Percentiles rank a stretch among this genome's conserved stretches.
phyloP scores from a whole-genome alignment of 2,113 vertebrate genomes.

The Pterocles orientalis region DNA sequence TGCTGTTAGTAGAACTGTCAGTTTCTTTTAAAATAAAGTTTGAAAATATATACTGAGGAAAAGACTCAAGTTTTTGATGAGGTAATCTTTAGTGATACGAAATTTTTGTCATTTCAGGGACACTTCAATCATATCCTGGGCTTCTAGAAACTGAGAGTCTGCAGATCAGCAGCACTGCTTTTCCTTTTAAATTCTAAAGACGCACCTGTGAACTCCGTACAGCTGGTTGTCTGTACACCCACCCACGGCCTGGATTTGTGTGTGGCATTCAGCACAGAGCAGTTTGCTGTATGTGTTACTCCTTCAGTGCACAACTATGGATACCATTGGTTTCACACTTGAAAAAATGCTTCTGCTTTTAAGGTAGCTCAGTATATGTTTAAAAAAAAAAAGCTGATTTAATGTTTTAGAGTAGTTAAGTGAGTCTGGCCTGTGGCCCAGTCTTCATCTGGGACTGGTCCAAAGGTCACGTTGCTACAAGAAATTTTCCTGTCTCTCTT shows the following conservation, averaged over 20 bases:
- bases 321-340: rapidly evolving
- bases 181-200: neutral
- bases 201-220: neutral
- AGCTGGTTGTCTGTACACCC: neutral
- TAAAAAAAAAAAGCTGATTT: neutral
- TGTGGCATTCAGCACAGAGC: neutral
- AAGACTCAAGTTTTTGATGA: neutral
- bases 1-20: rapidly evolving
- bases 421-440: neutral
- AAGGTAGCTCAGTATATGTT: neutral
- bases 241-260: neutral
- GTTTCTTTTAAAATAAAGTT: neutral
- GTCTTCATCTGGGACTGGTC: neutral
- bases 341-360: neutral
- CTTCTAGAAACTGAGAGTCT: constrained; percentile 13
- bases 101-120: constrained; percentile 72
- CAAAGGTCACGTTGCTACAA: neutral
- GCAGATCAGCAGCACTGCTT: neutral
- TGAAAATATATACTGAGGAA: neutral
- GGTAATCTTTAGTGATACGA: neutral
- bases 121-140: constrained; percentile 82
- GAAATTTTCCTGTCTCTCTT: neutral
- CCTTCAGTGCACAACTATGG: neutral
- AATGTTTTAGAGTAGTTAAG: neutral
- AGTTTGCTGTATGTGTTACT: neutral